Conservation (phyloP, 2,797 vertebrate genomes). For the Falco berigora region DNA sequence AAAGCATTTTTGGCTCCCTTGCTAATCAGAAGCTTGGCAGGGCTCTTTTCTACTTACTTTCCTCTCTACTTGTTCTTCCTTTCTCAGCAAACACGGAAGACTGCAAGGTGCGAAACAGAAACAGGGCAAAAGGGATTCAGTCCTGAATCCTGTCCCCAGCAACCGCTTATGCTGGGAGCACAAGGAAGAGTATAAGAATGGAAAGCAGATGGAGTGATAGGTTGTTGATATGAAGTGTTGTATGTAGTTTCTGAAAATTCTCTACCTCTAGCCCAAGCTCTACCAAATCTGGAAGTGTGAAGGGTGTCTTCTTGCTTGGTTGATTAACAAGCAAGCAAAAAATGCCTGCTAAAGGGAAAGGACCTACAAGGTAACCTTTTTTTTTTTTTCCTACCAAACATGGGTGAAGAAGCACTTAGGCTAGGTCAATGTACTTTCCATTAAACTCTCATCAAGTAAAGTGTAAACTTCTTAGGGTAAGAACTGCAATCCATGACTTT, state of each 20-base stretch:
- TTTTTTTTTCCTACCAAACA: background rate
- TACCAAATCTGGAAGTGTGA: background rate
- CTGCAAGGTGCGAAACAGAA: background rate
- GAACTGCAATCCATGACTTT: background rate
- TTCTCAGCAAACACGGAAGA: background rate
- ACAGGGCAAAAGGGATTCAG: background rate
- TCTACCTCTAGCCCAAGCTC: background rate
- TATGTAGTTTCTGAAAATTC: background rate
- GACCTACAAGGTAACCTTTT: background rate
- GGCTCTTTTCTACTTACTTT: background rate
- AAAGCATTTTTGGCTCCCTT: background rate
- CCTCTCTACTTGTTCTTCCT: background rate
- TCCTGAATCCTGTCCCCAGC: background rate
- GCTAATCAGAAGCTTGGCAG: background rate
- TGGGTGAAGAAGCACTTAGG: background rate
- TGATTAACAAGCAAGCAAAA: background rate
- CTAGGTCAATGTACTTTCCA: background rate
- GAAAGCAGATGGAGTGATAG: background rate
- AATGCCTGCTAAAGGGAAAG: background rate
- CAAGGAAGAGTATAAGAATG: background rate
- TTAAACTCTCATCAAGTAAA: background rate
- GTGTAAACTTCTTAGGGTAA: background rate
- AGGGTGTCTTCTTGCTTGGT: background rate
- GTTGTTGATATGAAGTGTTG: background rate
- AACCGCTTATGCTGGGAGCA: background rate